phyloP scores from a whole-genome alignment of 2,113 vertebrate genomes.

The Neomonachus schauinslandi region DNA sequence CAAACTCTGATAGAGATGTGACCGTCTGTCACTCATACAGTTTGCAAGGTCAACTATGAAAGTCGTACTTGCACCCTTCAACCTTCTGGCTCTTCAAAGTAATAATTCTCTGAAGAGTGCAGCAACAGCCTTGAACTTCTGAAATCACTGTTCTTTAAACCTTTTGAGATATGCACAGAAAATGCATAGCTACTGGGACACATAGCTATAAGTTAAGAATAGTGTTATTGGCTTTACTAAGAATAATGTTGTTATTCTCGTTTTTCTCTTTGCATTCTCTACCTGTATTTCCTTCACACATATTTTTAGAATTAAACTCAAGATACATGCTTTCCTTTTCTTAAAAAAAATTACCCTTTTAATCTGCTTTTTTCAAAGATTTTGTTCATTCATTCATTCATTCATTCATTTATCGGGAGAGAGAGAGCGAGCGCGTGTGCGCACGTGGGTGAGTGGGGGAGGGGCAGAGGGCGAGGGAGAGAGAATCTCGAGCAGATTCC shows the following conservation, averaged over 20 bases:
- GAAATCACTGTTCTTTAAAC: neutral
- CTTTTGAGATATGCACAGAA: neutral
- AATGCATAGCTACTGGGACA: neutral
- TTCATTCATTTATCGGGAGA: neutral
- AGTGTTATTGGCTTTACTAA: neutral
- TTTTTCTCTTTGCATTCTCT: neutral
- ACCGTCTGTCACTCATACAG: neutral
- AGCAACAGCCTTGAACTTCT: neutral
- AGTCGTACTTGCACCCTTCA: neutral
- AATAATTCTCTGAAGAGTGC: neutral
- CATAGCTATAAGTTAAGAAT: neutral
- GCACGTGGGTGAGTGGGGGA: neutral
- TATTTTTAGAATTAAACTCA: conserved; percentile 24
- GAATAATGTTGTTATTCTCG: neutral
- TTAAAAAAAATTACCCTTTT: neutral
- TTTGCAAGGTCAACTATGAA: neutral
- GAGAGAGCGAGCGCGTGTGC: neutral
- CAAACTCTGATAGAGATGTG: neutral
- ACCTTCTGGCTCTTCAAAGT: neutral
- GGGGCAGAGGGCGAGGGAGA: neutral
- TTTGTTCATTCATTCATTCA: neutral
- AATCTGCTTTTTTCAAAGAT: neutral
- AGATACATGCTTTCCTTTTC: neutral
- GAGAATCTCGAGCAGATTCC: neutral
- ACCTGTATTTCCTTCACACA: neutral